phyloP scores from a whole-genome alignment of 2,113 vertebrate genomes.

The Scalopus aquaticus region DNA sequence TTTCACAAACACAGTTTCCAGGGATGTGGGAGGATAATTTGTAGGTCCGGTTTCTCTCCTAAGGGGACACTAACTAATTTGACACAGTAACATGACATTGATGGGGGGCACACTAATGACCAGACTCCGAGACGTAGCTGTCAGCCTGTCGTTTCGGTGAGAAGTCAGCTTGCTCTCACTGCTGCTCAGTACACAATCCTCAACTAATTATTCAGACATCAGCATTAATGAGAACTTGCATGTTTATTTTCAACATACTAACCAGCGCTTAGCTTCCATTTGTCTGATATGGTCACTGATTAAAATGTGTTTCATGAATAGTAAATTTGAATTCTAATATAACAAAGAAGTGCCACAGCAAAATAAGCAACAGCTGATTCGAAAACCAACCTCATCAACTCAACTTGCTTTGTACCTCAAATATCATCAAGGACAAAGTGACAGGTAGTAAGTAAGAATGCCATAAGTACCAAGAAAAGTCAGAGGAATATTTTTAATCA shows the following conservation, averaged over 20 bases:
- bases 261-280: slow-evolving; percentile 81
- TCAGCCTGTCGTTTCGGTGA: slow-evolving; percentile 82
- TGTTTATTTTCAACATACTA: slow-evolving; percentile 81
- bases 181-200: slow-evolving; percentile 74
- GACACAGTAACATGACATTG: slow-evolving; percentile 82
- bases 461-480: neutral
- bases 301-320: slow-evolving; percentile 86
- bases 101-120: slow-evolving; percentile 85
- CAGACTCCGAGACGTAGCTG: slow-evolving; percentile 77
- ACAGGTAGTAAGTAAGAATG: neutral
- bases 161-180: slow-evolving; percentile 75
- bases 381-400: neutral
- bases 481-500: neutral
- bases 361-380: neutral
- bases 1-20: slow-evolving; percentile 83
- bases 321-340: slow-evolving; percentile 76
- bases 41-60: slow-evolving; percentile 81
- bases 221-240: slow-evolving; percentile 83
- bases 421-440: slow-evolving; percentile 17
- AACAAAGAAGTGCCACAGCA: slow-evolving; percentile 50
- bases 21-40: slow-evolving; percentile 83
- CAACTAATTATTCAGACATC: slow-evolving; percentile 86
- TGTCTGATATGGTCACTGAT: slow-evolving; percentile 85
- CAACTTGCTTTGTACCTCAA: neutral
- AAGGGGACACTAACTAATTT: slow-evolving; percentile 86